Percentiles rank a stretch among this genome's conserved stretches.
Conservation (phyloP, 2,113 vertebrate genomes). For the Podarcis raffonei region DNA sequence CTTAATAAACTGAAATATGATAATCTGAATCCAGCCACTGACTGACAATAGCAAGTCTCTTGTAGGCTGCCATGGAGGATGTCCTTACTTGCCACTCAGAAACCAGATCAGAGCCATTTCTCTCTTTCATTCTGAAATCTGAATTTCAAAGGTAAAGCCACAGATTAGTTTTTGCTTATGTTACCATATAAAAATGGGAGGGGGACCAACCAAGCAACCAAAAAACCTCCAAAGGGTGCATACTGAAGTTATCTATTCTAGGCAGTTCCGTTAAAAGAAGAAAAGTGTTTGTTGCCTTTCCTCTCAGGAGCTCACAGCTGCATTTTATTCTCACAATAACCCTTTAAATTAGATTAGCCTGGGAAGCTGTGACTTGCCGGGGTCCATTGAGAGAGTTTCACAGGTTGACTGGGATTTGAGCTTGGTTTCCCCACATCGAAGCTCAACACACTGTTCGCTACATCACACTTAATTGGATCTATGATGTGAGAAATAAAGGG, state of each 20-base stretch:
- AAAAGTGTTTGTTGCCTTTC: neutral
- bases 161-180: neutral
- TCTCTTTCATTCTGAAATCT: neutral
- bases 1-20: neutral
- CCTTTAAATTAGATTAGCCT: neutral
- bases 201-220: neutral
- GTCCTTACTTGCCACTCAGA: neutral
- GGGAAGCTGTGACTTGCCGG: neutral
- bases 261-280: neutral
- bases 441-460: neutral
- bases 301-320: neutral
- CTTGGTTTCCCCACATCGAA: neutral
- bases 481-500: neutral
- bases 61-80: neutral
- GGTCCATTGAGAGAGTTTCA: neutral
- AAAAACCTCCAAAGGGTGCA: neutral
- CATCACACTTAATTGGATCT: neutral
- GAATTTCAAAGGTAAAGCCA: neutral
- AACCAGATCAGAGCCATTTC: neutral
- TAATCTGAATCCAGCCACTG: neutral
- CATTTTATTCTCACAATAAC: neutral
- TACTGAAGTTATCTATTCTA: neutral
- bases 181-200: neutral
- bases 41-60: conserved; percentile 1
- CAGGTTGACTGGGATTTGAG: neutral